A percentile compares a stretch with the other conserved stretches of the same genome.
These are phyloP conservation scores for Alethe diademata DNA, from an alignment of 2,113 vertebrate genomes.

Conservation along the genomic window DNA sequence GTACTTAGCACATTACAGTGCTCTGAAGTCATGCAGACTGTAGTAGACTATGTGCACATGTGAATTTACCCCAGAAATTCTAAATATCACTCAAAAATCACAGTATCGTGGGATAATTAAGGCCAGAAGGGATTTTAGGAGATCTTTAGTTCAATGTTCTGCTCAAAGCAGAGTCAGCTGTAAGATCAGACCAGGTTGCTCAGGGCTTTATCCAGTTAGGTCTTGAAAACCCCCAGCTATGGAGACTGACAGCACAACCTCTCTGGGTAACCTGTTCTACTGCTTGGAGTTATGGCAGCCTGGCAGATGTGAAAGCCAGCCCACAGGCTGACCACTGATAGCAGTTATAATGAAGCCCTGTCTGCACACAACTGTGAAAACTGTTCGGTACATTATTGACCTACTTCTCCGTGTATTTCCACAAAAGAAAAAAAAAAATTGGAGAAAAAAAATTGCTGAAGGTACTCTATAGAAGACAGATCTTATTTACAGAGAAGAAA, in stretches of 20 bases:
- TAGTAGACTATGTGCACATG: rapidly evolving
- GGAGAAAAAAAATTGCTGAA: neutral
- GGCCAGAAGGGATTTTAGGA: neutral
- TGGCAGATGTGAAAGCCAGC: neutral
- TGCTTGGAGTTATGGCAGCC: neutral
- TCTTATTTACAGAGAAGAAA: neutral
- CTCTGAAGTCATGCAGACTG: neutral
- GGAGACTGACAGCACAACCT: neutral
- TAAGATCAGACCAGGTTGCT: neutral
- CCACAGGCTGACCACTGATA: neutral
- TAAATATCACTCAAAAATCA: neutral
- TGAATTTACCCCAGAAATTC: neutral
- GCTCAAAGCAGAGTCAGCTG: neutral
- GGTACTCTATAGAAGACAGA: neutral
- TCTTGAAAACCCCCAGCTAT: neutral
- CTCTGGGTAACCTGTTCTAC: neutral
- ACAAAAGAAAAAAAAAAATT: neutral
- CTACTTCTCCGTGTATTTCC: neutral
- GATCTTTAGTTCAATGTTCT: neutral
- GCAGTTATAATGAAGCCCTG: neutral
- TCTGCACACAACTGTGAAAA: neutral
- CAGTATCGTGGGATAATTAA: neutral
- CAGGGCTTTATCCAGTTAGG: neutral
- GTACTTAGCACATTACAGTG: neutral
- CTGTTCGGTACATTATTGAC: neutral